A percentile compares a stretch with the other conserved stretches of the same genome.
phyloP scores from a whole-genome alignment of 2,888 invertebrate species.

The Epirrhoe alternata region DNA sequence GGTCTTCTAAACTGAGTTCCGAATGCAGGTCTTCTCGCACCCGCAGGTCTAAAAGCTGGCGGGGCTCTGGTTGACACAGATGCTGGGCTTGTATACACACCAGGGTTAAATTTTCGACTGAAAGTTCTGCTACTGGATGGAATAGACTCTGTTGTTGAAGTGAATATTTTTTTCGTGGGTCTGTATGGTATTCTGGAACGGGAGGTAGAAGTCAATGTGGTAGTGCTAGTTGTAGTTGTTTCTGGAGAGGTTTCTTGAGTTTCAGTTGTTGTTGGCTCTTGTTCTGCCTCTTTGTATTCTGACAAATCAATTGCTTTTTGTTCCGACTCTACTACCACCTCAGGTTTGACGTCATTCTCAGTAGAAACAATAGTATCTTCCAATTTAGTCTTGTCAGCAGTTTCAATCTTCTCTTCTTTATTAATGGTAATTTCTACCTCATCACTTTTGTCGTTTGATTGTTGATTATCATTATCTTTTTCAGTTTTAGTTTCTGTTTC shows the following conservation, averaged over 20 bases:
- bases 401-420: constrained; percentile 20
- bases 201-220: constrained; percentile 53
- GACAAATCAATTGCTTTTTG: constrained; percentile 59
- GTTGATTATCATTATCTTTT: constrained; percentile 15
- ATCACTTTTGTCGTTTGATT: constrained; percentile 18
- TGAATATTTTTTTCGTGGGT: constrained; percentile 71
- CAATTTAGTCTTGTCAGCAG: constrained; percentile 9
- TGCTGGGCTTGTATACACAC: constrained; percentile 77
- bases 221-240: constrained; percentile 68
- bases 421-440: constrained; percentile 27
- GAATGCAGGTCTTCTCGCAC: constrained; percentile 68
- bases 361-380: constrained; percentile 11
- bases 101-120: constrained; percentile 79
- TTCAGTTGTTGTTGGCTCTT: constrained; percentile 50
- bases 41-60: constrained; percentile 54
- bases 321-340: constrained; percentile 56
- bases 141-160: constrained; percentile 73
- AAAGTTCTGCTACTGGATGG: constrained; percentile 74
- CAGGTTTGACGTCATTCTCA: constrained; percentile 47
- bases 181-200: constrained; percentile 72
- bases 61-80: constrained; percentile 62
- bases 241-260: constrained; percentile 47
- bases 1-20: constrained; percentile 70
- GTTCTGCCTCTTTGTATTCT: constrained; percentile 49
- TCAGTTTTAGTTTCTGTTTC: constrained; percentile 18